Evolutionary conservation across 2,888 invertebrate species (phyloP).

Genomic region (Athalia cordata): DNA sequence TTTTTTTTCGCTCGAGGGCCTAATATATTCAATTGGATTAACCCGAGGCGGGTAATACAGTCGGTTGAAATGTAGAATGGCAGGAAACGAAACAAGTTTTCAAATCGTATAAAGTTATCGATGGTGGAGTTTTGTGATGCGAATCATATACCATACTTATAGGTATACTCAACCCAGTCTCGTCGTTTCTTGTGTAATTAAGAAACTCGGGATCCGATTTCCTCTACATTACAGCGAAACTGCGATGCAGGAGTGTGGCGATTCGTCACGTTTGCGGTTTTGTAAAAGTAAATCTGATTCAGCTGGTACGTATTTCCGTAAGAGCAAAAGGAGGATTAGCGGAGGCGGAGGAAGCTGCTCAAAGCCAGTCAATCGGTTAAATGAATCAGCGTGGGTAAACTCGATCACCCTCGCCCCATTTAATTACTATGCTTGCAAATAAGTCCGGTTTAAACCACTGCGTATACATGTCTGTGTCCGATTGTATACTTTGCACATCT

Average conservation of each 20-base stretch:
- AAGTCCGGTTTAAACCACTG: constrained; percentile 11
- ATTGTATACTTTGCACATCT: no score
- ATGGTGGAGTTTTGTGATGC: not conserved
- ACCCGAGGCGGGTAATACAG: constrained; percentile 12
- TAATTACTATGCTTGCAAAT: constrained; percentile 39
- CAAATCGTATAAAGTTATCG: not conserved
- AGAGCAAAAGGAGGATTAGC: not conserved
- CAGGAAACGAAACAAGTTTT: not conserved
- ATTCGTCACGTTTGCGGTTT: not conserved
- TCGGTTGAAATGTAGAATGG: not conserved
- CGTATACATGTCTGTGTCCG: not conserved
- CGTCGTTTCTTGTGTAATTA: no score
- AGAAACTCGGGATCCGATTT: no score
- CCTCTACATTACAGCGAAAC: no score
- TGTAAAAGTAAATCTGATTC: constrained; percentile 10
- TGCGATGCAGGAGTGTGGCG: not conserved
- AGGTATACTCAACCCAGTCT: no score
- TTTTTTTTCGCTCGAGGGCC: not conserved
- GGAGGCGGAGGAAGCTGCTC: not conserved
- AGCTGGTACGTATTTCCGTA: no score
- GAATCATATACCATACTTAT: not conserved
- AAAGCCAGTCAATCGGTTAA: constrained; percentile 38
- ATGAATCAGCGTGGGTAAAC: constrained; percentile 41
- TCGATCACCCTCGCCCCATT: constrained; percentile 27
- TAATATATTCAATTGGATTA: constrained; percentile 25